These are phyloP conservation scores for Oreonectes daqikongensis DNA, from an alignment of 2,797 vertebrate genomes.

Conservation along the genomic window DNA sequence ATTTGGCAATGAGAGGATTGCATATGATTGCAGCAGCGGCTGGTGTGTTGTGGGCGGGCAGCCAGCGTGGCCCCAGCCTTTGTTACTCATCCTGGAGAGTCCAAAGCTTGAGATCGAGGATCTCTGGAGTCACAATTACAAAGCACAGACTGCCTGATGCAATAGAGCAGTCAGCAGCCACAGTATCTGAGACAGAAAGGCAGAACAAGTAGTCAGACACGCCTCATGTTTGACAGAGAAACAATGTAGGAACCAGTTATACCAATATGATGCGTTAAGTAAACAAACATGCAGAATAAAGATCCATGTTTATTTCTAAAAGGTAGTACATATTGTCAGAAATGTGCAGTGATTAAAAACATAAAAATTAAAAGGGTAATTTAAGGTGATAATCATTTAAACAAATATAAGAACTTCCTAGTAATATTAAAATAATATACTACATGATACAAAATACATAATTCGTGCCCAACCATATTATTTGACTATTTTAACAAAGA, in stretches of 20 bases:
- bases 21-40: slow-evolving; percentile 81
- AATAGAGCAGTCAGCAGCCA: slow-evolving; percentile 69
- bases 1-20: slow-evolving; percentile 75
- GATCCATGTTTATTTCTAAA: not conserved
- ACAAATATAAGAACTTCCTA: too few species aligned
- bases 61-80: slow-evolving; percentile 23
- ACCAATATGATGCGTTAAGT: slow-evolving; percentile 2
- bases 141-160: slow-evolving; percentile 67
- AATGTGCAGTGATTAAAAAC: not conserved
- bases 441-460: too few species aligned
- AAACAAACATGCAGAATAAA: not conserved
- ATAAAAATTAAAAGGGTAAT: too few species aligned
- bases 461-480: too few species aligned
- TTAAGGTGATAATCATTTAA: too few species aligned
- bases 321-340: not conserved
- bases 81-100: slow-evolving; percentile 53
- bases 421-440: too few species aligned
- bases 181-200: slow-evolving; percentile 65
- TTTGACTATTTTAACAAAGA: too few species aligned
- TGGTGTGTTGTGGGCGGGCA: slow-evolving; percentile 48
- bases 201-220: slow-evolving; percentile 18
- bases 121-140: slow-evolving; percentile 80
- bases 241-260: not conserved
- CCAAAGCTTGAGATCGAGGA: slow-evolving; percentile 46
- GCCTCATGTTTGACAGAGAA: slow-evolving; percentile 15